Conservation (phyloP, 1,140 invertebrate species). For the Drosophila grimshawi region DNA sequence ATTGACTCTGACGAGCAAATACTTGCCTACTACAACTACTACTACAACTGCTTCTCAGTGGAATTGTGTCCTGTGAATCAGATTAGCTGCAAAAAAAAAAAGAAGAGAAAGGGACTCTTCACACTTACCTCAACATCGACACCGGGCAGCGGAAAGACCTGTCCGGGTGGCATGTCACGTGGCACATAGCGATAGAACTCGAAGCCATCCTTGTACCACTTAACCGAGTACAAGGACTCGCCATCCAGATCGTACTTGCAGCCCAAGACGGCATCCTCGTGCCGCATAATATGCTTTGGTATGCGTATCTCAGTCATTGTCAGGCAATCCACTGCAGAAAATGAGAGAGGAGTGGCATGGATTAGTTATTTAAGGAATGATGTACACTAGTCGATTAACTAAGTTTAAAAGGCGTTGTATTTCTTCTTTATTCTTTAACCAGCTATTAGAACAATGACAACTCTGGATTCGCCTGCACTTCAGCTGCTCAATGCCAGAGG, state of each 20-base stretch:
- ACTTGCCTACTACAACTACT: constrained; percentile 28
- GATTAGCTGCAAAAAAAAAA: neutral
- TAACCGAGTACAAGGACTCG: constrained; percentile 93
- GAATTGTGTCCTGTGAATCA: constrained; percentile 14
- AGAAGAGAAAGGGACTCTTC: neutral
- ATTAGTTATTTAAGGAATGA: constrained; percentile 37
- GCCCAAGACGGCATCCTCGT: constrained; percentile 89
- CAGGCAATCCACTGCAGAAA: constrained; percentile 85
- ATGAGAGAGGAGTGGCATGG: constrained; percentile 13
- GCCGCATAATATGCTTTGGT: constrained; percentile 88
- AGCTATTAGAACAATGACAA: constrained; percentile 46
- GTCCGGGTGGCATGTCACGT: constrained; percentile 88
- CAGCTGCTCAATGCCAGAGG: constrained; percentile 61
- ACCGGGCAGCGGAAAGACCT: constrained; percentile 90
- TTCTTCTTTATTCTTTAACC: constrained; percentile 51
- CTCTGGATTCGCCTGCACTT: constrained; percentile 2
- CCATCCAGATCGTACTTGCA: constrained; percentile 93
- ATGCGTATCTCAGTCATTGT: constrained; percentile 88
- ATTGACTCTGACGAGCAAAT: constrained; percentile 8
- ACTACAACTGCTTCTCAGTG: neutral
- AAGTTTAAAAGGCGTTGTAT: constrained; percentile 15
- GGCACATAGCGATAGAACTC: constrained; percentile 94
- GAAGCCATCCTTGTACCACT: constrained; percentile 95
- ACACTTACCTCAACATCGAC: constrained; percentile 93
- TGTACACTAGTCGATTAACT: constrained; percentile 19